Evolutionary conservation across 2,888 invertebrate genomes (phyloP), one percentile per base, ranked within the genome.

Genomic region (Myathropa florea): DNA sequence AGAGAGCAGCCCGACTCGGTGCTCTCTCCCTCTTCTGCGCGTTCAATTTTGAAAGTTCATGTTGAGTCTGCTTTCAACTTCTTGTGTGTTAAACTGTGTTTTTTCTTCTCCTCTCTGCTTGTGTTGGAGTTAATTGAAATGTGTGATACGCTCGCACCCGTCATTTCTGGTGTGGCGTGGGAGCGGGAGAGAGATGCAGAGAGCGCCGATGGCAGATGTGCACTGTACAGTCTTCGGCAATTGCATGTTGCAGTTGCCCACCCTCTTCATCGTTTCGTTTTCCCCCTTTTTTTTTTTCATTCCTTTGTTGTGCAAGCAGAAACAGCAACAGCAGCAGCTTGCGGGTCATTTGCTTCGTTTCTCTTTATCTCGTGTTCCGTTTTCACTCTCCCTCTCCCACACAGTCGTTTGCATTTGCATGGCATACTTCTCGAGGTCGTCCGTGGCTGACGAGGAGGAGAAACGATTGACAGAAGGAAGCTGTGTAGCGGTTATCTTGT

Each of bases 131-230:
- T 86, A 86, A 86, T 86, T 86, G 78, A 86, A 86, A 75, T 75
- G 75, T 78, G 86, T 86, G 55, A 79, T 81, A 39, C 70, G 63
- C 21, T 72, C 68, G 26, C 64, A 67, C 72, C 53, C 59, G 26
- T 68, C 57, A n/a, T n/a, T n/a, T 23, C 21, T 46, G 36, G 64
- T 53, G 26, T 53, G 36, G 64, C 39, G 26, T 53, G 26, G 26
- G 24, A 30, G 3, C 18, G 60, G 2, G 23, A 30, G 23, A 18
- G 53, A 70, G 46, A 46, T 7, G 46, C 28, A 63, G 67, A 67
- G 68, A 70, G 21, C 26, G 73, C 65, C 70, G 78, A 79, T 83
- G 75, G 86, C 86, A 86, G 86, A 86, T 86, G 86, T 86, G 72
- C 85, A 68, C 18, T 46, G 65, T 55, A 33, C 33, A 21, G 59